phyloP scores from a whole-genome alignment of 2,888 invertebrate genomes.

The Parelbella ahira region DNA sequence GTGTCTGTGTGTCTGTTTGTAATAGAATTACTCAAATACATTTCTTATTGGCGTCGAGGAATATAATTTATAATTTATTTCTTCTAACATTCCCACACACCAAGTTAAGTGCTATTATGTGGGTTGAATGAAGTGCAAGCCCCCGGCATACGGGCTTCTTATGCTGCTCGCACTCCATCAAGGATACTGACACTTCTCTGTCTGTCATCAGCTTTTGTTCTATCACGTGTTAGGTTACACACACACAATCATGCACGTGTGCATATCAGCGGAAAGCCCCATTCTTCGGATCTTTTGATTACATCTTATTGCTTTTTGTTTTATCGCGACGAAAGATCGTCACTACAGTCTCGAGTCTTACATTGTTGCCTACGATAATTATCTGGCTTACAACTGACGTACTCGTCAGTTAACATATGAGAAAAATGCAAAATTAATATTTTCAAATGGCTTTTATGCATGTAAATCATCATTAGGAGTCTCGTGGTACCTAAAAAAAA shows the following conservation, averaged over 20 bases:
- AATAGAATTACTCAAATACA: constrained; percentile 15
- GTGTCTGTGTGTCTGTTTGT: constrained; percentile 11
- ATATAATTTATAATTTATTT: constrained; percentile 25
- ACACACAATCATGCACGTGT: constrained; percentile 58
- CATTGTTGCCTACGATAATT: constrained; percentile 25
- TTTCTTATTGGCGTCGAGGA: constrained; percentile 12
- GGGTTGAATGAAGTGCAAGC: constrained; percentile 60
- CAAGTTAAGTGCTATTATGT: constrained; percentile 58
- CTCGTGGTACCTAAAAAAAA: constrained; percentile 6
- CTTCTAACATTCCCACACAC: constrained; percentile 51
- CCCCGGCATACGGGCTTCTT: constrained; percentile 71
- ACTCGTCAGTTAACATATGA: no score
- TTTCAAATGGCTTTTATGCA: constrained; percentile 6
- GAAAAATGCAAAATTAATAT: constrained; percentile 8
- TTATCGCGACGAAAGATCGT: constrained; percentile 18
- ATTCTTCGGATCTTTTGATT: constrained; percentile 25
- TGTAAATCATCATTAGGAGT: constrained; percentile 9
- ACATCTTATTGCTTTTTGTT: constrained; percentile 26
- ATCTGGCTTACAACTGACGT: neutral
- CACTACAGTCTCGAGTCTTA: constrained; percentile 22
- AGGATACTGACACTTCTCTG: constrained; percentile 76
- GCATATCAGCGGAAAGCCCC: constrained; percentile 26
- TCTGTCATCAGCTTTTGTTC: constrained; percentile 65
- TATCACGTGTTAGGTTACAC: constrained; percentile 65
- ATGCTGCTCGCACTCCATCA: constrained; percentile 50